Evolutionary conservation across 2,113 vertebrate species (phyloP).

Genomic region (Coturnix japonica): DNA sequence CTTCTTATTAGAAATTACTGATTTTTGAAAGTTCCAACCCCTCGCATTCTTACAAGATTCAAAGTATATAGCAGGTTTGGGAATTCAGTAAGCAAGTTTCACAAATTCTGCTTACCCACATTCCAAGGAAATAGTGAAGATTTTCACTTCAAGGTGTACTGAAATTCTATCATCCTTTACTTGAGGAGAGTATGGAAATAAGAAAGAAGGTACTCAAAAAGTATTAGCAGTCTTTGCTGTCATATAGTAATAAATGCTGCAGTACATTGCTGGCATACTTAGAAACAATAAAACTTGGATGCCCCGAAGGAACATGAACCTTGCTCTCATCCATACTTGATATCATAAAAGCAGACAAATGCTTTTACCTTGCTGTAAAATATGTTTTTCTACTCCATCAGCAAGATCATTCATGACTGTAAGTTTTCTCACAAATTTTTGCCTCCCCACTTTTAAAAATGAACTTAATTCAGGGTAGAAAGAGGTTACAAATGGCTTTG

Average conservation of each 20-base stretch:
- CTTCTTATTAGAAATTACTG: background rate
- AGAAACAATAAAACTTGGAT: background rate
- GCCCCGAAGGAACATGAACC: background rate
- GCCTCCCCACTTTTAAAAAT: background rate
- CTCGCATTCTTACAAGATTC: background rate
- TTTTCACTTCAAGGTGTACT: background rate
- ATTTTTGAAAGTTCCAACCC: background rate
- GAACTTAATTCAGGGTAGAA: background rate
- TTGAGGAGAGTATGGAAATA: background rate
- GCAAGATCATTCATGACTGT: background rate
- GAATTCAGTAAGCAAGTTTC: background rate
- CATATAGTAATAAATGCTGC: background rate
- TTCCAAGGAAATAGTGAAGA: background rate
- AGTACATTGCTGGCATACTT: background rate
- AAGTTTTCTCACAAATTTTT: background rate
- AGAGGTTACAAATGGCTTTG: background rate
- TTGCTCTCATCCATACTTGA: background rate
- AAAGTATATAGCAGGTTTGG: background rate
- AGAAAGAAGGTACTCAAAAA: background rate
- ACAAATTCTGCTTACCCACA: background rate
- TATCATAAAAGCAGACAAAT: background rate
- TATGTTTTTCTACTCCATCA: background rate
- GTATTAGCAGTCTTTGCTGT: background rate
- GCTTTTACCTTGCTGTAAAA: background rate
- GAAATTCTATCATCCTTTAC: background rate